Percentiles rank a stretch among this genome's conserved stretches.
Evolutionary conservation across 2,797 vertebrate genomes (phyloP).

Genomic region (Ptychobarbus kaznakovi): DNA sequence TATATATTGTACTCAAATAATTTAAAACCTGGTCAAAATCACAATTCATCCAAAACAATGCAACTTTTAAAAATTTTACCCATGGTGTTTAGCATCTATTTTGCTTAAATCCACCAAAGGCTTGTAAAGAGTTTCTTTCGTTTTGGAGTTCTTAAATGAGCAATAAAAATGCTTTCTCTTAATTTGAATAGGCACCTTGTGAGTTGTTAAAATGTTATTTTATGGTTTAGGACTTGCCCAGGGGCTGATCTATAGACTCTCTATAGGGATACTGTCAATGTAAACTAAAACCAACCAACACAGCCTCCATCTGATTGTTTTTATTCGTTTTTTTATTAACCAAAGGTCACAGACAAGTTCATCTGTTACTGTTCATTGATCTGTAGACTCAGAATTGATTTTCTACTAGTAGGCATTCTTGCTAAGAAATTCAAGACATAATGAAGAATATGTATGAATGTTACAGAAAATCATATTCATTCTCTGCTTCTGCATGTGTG

Average conservation of each 20-base stretch:
- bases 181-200: conserved; percentile 32
- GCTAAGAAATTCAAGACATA: neutral
- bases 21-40: neutral
- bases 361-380: conserved; percentile 24
- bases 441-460: neutral
- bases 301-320: conserved; percentile 5
- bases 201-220: conserved; percentile 8
- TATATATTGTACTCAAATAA: neutral
- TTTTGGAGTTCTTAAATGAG: neutral
- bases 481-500: neutral
- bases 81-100: neutral
- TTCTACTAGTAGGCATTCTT: neutral
- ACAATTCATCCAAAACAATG: neutral
- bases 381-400: conserved; percentile 2
- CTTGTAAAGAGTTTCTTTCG: conserved; percentile 19
- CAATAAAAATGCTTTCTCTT: conserved; percentile 41
- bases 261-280: neutral
- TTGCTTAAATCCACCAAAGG: neutral
- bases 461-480: neutral
- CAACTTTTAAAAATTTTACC: neutral
- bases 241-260: neutral
- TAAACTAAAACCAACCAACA: neutral
- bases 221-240: neutral
- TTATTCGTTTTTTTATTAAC: neutral
- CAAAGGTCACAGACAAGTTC: conserved; percentile 18